Evolutionary conservation across 1,140 invertebrate species (phyloP), one percentile per base, ranked within the genome.

Genomic region (Temnothorax longispinosus): DNA sequence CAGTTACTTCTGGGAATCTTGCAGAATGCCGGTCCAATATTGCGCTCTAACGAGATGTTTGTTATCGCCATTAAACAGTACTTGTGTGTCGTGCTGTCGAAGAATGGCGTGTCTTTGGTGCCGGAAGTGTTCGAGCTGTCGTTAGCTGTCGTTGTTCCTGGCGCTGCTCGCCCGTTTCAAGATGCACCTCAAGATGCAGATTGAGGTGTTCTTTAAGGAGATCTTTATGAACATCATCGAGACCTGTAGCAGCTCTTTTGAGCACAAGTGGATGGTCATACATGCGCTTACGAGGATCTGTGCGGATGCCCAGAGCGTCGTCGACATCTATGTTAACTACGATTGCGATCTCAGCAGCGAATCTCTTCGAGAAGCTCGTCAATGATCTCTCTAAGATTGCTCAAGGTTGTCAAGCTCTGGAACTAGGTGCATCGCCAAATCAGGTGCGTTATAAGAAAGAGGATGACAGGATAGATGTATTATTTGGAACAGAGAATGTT

Each of bases 231-330:
- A 99, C 93, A 99, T 99, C 88, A 96, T 99, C 54, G 99, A 99
- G 94, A 99, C 99, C 0, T 97, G 98, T 0, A 99, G 98, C 89
- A 99, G 99, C 67, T 98, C 98, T 7, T 99, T 99, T 95, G 99
- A 99, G 93, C 99, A 99, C 94, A 99, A 99, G 94, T 99, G 99
- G 99, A 99, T 99, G 97, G 99, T 99, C 0, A 99, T 99, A 85
- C 99, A 99, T 94, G 99, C 99, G 1, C 94, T 99, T 27, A 99
- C 98, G 0, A 96, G 98, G 88, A 99, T 99, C 71, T 99, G 99
- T 96, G 98, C 98, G 4, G 99, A 99, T 96, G 98, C 99, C 8
- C 99, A 99, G 95, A 99, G 98, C 94, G 98, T 99, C 32, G 99
- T 99, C 4, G 99, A 99, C 95, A 99, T 99, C 88, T 99, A 99